These are phyloP conservation scores for Cataglyphis altisquamis DNA, from an alignment of 2,888 invertebrate genomes.

Conservation along the genomic window DNA sequence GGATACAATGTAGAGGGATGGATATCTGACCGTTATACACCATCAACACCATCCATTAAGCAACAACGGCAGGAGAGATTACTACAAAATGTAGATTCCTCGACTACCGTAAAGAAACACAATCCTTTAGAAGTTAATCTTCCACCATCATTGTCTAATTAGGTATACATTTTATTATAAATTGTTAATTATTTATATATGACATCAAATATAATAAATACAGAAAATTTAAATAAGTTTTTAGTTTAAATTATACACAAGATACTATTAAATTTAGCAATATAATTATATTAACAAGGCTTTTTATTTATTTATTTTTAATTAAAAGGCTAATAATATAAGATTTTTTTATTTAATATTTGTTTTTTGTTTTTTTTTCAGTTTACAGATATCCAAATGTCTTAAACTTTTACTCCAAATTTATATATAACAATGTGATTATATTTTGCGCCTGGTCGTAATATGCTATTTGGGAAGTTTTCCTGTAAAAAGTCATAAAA, in stretches of 20 bases:
- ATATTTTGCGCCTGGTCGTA: background rate
- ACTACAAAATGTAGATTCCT: conserved; percentile 77
- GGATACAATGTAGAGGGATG: conserved; percentile 95
- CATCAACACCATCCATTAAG: conserved; percentile 84
- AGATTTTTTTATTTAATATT: background rate
- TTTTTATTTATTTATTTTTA: background rate
- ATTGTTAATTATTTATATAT: background rate
- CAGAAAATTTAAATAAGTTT: conserved; percentile 5
- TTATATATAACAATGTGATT: conserved; percentile 88
- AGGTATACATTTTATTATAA: background rate
- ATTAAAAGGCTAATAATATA: background rate
- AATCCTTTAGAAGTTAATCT: conserved; percentile 84
- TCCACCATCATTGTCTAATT: conserved; percentile 82
- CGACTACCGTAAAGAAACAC: conserved; percentile 74
- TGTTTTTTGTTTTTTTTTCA: background rate
- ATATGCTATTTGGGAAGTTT: conserved; percentile 91
- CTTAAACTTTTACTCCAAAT: conserved; percentile 88
- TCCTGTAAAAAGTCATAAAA: conserved; percentile 86
- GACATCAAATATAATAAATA: background rate
- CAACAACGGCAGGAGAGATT: conserved; percentile 83
- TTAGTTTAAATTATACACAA: background rate
- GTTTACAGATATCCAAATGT: background rate
- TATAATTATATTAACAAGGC: background rate
- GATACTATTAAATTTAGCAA: background rate
- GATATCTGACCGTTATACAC: conserved; percentile 92